Conservation (phyloP, 2,113 vertebrate species). For the Anolis carolinensis region DNA sequence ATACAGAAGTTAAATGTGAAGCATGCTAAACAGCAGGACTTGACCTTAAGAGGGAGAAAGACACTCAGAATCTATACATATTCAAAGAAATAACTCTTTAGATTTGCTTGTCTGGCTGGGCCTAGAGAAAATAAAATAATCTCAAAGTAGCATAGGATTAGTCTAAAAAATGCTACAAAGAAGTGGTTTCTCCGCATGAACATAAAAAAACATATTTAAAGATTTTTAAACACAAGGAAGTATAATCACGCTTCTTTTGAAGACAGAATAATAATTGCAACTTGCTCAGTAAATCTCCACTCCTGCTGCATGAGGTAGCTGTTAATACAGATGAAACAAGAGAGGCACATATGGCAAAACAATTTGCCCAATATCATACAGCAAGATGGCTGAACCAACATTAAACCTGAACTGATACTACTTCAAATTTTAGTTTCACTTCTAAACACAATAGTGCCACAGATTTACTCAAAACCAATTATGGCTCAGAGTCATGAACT, state of each 20-base stretch:
- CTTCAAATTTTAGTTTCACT: slow-evolving; percentile 32
- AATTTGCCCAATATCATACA: slow-evolving; percentile 66
- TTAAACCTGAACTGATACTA: slow-evolving; percentile 38
- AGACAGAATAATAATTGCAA: neutral
- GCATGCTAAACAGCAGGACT: neutral
- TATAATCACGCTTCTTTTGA: neutral
- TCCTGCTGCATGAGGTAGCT: slow-evolving; percentile 71
- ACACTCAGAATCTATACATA: neutral
- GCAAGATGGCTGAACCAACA: slow-evolving; percentile 46
- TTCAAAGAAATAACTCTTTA: neutral
- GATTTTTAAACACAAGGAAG: slow-evolving; percentile 35
- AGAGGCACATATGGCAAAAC: slow-evolving; percentile 68
- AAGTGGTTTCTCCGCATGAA: neutral
- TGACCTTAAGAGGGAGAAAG: neutral
- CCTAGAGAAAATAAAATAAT: neutral
- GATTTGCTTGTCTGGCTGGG: neutral
- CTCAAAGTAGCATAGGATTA: neutral
- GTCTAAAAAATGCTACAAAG: neutral
- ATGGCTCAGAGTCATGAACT: slow-evolving; percentile 35
- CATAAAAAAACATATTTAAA: slow-evolving; percentile 15
- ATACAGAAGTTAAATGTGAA: neutral
- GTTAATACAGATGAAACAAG: slow-evolving; percentile 68
- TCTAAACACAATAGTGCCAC: slow-evolving; percentile 2
- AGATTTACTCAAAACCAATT: slow-evolving; percentile 20
- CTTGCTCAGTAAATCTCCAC: slow-evolving; percentile 30